Evolutionary conservation across 2,888 invertebrate genomes (phyloP), one percentile per base, ranked within the genome.

Genomic region (Campoletis raptor): DNA sequence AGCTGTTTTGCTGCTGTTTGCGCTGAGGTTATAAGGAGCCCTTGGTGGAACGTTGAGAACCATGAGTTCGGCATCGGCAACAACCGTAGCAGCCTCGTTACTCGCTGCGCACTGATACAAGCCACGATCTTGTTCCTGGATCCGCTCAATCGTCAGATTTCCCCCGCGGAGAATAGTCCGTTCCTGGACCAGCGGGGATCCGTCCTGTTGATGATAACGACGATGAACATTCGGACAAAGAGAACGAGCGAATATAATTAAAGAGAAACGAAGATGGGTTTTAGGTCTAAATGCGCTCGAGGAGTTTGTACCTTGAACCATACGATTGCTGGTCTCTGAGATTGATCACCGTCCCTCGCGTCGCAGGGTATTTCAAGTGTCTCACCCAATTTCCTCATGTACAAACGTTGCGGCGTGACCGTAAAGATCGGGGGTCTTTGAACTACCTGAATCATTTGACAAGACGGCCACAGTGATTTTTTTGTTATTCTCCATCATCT

Each of bases 11-110:
- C 96, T 96, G 78, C 97, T 96, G 86, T 96, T 96, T 36, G 98
- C 98, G 36, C 97, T 96, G 66, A 99, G 95, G 95, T 98, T 97
- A 94, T 97, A 97, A 0, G 99, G 98, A 21, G 98, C 98, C 91
- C 98, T 97, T n/a, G 98, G 98, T 40, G 98, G 97, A 76, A 97
- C 96, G 93, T 97, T 98, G 95, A 98, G 97, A 70, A 98, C 97
- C 94, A 97, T 96, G 85, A 98, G 95, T 95, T 98, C 98, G 0
- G 97, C 96, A 94, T 97, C 97, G 1, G 96, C 96, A 37, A 96
- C 96, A 72, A 98, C 97, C n/a, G 97, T 97, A 67, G 98, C 98
- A 7, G 98, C 98, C 92, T 97, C 98, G 95, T 98, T 99, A 90
- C 96, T 96, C 2, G 98, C 97, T 73, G 97, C 96, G 94, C 98